phyloP scores from a whole-genome alignment of 1,140 invertebrate genomes.

The Euglossa dilemma region DNA sequence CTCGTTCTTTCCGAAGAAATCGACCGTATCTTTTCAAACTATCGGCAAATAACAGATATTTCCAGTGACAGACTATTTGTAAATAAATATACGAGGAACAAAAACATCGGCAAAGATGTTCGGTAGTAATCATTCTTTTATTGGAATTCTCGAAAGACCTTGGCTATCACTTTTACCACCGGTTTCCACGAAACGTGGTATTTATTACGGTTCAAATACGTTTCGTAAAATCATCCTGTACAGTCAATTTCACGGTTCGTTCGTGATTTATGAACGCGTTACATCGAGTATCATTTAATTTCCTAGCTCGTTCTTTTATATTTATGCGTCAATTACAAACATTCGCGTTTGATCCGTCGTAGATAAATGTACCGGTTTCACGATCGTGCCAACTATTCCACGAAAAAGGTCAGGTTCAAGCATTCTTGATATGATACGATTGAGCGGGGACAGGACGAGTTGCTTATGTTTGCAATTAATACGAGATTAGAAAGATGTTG shows the following conservation, averaged over 20 bases:
- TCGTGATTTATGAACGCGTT: background rate
- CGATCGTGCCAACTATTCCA: background rate
- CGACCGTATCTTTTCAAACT: background rate
- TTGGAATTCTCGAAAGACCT: background rate
- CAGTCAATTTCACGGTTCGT: background rate
- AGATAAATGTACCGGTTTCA: background rate
- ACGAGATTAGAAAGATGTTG: no score
- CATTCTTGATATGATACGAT: background rate
- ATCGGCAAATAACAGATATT: background rate
- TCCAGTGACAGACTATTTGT: background rate
- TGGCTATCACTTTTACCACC: background rate
- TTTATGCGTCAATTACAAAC: background rate
- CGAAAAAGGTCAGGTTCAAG: slow-evolving; percentile 20
- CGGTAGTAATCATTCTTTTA: background rate
- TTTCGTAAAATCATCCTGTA: background rate
- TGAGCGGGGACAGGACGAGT: no score
- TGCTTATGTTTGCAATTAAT: background rate
- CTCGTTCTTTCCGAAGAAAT: background rate
- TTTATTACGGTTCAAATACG: background rate
- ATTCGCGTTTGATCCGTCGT: background rate
- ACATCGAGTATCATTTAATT: no score
- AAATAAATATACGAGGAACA: background rate
- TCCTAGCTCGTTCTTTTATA: background rate
- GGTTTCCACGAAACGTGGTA: background rate
- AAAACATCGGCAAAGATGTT: background rate